phyloP scores from a whole-genome alignment of 2,888 invertebrate species.

The Micoletzkya japonica region DNA sequence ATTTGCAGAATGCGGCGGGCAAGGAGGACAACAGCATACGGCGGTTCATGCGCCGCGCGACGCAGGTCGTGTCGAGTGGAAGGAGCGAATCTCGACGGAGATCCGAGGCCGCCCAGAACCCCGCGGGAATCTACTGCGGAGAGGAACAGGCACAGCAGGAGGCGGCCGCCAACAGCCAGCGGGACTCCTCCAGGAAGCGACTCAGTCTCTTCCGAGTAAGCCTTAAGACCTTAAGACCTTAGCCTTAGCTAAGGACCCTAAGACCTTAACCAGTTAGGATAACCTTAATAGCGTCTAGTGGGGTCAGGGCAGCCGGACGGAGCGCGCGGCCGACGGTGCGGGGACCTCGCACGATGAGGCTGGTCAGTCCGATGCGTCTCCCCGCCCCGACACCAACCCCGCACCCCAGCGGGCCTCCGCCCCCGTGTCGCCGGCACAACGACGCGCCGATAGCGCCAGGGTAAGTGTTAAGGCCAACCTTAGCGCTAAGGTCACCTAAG shows the following conservation, averaged over 20 bases:
- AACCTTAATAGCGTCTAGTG: no score
- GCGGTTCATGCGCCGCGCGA: constrained; percentile 17
- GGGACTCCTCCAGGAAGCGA: no score
- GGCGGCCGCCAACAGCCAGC: constrained; percentile 13
- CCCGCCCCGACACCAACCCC: constrained; percentile 6
- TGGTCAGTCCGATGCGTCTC: not conserved
- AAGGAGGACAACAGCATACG: constrained; percentile 16
- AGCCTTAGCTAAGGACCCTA: no score
- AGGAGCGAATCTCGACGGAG: constrained; percentile 21
- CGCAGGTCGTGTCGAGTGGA: constrained; percentile 14
- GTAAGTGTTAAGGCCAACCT: no score
- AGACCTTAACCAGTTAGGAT: no score
- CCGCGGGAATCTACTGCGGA: constrained; percentile 36
- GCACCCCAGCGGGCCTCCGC: constrained; percentile 2
- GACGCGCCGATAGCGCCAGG: not conserved
- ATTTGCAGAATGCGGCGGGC: constrained; percentile 13
- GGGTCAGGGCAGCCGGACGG: no score
- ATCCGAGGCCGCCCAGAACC: constrained; percentile 25
- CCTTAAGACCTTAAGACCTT: no score
- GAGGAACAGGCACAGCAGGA: constrained; percentile 28
- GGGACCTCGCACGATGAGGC: not conserved
- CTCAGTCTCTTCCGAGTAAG: constrained; percentile 33
- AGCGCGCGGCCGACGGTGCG: not conserved
- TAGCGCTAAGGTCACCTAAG: no score
- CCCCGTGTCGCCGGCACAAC: constrained; percentile 20